Evolutionary conservation across 1,140 invertebrate genomes (phyloP).

Genomic region (Ostrea edulis): DNA sequence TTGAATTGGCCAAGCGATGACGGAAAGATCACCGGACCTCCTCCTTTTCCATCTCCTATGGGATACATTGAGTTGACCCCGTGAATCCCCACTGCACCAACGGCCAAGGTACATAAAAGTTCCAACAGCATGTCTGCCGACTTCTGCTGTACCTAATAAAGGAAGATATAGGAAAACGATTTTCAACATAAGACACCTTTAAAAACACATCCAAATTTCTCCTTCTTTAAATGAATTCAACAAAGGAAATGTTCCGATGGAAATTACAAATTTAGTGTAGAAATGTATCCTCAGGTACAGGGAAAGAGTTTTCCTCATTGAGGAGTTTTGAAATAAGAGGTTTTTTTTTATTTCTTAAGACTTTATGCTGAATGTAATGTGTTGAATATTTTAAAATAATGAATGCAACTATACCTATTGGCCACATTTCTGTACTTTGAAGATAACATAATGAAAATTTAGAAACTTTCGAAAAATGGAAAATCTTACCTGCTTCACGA

Average conservation of each 20-base stretch:
- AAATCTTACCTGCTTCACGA: conserved; percentile 2
- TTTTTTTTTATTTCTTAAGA: too few relatives aligned
- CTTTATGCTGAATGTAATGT: too few relatives aligned
- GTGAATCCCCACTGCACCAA: not conserved
- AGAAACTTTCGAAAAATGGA: not conserved
- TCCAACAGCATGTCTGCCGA: not conserved
- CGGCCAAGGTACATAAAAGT: conserved; percentile 19
- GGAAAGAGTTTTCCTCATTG: too few relatives aligned
- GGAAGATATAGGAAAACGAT: not conserved
- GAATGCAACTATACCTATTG: not conserved
- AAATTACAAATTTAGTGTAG: too few relatives aligned
- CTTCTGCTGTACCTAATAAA: not conserved
- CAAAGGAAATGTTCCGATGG: too few relatives aligned
- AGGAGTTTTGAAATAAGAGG: too few relatives aligned
- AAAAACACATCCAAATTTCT: too few relatives aligned
- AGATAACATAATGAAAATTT: not conserved
- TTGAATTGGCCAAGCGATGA: not conserved
- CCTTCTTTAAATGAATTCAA: too few relatives aligned
- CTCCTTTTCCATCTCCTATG: not conserved
- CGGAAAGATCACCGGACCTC: not conserved
- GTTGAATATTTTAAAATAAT: too few relatives aligned
- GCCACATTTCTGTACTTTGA: not conserved
- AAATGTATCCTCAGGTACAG: too few relatives aligned
- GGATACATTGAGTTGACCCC: not conserved
- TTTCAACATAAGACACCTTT: too few relatives aligned